These are phyloP conservation scores for Drosophila kambysellisi DNA, from an alignment of 2,888 invertebrate species.

Conservation along the genomic window DNA sequence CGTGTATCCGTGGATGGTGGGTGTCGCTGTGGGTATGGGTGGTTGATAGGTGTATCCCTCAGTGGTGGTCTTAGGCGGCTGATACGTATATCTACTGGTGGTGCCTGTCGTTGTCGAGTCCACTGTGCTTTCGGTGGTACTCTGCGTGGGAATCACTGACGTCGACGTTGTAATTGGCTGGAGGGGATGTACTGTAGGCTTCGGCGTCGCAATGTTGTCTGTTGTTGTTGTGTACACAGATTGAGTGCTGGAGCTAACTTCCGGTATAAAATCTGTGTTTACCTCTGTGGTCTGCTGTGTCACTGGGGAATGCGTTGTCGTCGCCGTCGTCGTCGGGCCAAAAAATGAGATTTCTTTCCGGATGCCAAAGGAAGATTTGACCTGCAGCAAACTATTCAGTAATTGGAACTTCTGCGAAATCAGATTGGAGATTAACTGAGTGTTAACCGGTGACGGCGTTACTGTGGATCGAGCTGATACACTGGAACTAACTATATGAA, in stretches of 20 bases:
- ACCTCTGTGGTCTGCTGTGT: conserved; percentile 65
- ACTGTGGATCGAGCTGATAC: conserved; percentile 20
- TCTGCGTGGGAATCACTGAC: conserved; percentile 45
- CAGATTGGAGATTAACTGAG: conserved; percentile 57
- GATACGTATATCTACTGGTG: conserved; percentile 12
- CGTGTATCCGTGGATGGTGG: not conserved
- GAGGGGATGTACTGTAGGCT: conserved; percentile 70
- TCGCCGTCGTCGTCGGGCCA: conserved; percentile 24
- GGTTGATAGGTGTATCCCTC: conserved; percentile 9
- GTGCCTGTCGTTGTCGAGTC: conserved; percentile 14
- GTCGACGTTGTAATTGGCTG: conserved; percentile 54
- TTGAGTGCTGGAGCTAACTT: conserved; percentile 66
- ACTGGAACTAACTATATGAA: conserved; percentile 30
- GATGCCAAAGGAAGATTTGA: conserved; percentile 58
- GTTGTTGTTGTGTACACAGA: conserved; percentile 70
- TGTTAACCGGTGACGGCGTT: conserved; percentile 36
- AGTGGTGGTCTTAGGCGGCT: not conserved
- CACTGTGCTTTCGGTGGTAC: conserved; percentile 46
- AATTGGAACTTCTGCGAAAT: conserved; percentile 58
- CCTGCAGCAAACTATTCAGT: conserved; percentile 54
- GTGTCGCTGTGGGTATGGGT: conserved; percentile 50
- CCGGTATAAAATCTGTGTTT: conserved; percentile 73
- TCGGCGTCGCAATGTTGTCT: conserved; percentile 65
- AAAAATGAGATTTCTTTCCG: conserved; percentile 44
- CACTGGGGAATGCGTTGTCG: conserved; percentile 54